Evolutionary conservation across 2,113 vertebrate genomes (phyloP).

Genomic region (Synchiropus splendidus): DNA sequence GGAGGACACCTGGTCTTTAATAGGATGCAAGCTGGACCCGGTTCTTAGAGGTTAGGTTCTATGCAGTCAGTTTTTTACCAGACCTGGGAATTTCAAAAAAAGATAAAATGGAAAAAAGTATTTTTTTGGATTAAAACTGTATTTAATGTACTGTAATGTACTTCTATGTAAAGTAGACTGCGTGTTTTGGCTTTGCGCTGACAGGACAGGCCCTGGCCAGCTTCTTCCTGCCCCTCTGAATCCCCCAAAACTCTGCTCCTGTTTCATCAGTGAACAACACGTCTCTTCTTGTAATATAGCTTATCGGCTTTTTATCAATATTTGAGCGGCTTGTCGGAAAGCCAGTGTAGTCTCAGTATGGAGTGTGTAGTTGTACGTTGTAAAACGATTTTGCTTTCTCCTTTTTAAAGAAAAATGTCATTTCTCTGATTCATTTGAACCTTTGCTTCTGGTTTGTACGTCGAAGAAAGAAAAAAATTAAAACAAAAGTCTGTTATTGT

Average conservation of each 20-base stretch:
- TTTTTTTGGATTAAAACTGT: constrained; percentile 72
- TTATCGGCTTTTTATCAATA: constrained; percentile 71
- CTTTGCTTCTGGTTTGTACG: constrained; percentile 71
- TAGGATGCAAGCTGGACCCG: constrained; percentile 73
- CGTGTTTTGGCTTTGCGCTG: constrained; percentile 62
- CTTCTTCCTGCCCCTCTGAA: constrained; percentile 11
- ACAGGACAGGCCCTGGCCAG: constrained; percentile 43
- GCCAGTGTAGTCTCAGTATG: constrained; percentile 75
- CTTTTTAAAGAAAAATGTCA: constrained; percentile 50
- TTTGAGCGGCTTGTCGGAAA: constrained; percentile 66
- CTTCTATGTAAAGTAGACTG: constrained; percentile 74
- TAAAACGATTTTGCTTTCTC: constrained; percentile 49
- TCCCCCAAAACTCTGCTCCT: constrained; percentile 35
- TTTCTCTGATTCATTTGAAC: constrained; percentile 62
- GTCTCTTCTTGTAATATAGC: constrained; percentile 75
- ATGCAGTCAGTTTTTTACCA: constrained; percentile 77
- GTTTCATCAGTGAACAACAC: constrained; percentile 53
- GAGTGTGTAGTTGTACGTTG: constrained; percentile 70
- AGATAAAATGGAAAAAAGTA: constrained; percentile 67
- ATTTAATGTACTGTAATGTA: constrained; percentile 78
- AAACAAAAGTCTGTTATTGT: constrained; percentile 37
- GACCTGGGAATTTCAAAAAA: constrained; percentile 76
- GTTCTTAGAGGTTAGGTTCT: constrained; percentile 73
- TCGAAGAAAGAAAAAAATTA: constrained; percentile 21
- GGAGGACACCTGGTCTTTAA: constrained; percentile 81